Conservation (phyloP, 2,888 invertebrate genomes). For the Xanthorhoe spadicearia region DNA sequence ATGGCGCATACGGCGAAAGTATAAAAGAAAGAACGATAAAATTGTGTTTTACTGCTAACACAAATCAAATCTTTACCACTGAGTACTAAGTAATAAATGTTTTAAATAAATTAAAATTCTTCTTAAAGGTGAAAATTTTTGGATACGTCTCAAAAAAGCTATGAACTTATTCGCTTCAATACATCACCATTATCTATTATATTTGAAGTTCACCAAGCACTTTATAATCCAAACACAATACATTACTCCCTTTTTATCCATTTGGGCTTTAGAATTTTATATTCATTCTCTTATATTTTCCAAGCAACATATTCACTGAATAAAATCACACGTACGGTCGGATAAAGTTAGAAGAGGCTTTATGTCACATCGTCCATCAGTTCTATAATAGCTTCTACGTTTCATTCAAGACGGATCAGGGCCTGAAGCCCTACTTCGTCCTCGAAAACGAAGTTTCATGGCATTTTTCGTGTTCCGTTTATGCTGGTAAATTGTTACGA, state of each 20-base stretch:
- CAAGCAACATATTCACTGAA: constrained; percentile 18
- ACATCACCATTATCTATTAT: not conserved
- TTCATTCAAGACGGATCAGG: constrained; percentile 2
- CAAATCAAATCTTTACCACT: no score
- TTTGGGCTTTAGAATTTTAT: constrained; percentile 3
- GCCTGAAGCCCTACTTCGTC: no score
- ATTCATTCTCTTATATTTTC: constrained; percentile 5
- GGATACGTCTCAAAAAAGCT: not conserved
- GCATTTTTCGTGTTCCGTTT: no score
- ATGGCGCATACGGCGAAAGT: no score
- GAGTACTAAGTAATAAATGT: no score
- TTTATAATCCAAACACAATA: not conserved
- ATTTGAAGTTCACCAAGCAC: not conserved
- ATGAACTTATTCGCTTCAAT: not conserved
- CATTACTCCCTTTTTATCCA: not conserved
- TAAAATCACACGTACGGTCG: constrained; percentile 23
- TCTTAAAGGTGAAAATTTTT: no score
- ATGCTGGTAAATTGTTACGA: no score
- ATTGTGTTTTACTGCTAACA: no score
- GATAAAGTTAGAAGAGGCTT: constrained; percentile 20
- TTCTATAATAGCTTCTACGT: not conserved
- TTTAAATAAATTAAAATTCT: no score
- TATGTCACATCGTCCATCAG: constrained; percentile 28
- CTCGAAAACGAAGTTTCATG: no score
- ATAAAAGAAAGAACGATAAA: no score